Evolutionary conservation across 2,888 invertebrate species (phyloP), one percentile per base, ranked within the genome.

Genomic region (Eupeodes luniger): DNA sequence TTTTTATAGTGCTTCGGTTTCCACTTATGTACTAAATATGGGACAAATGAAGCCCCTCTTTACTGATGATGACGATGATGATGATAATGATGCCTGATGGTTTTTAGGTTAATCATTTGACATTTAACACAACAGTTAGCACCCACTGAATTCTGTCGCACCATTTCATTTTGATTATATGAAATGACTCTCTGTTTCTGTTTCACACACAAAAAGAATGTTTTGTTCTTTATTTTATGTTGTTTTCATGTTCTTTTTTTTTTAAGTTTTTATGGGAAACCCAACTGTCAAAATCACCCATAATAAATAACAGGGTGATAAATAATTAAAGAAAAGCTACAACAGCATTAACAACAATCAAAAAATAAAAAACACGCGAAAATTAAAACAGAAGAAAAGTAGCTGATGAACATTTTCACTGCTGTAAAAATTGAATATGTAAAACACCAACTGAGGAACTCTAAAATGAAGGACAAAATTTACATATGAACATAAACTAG

Each of bases 21-120:
- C 14, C 27, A 16, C 59, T 11, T 40, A n/a, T 1, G 19, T 16
- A 40, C 40, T n/a, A 72, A 80, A 55, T 40, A 40, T 55, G 27
- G 27, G 34, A 74, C 74, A 69, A 69, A 72, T 27, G 72, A 78
- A 67, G 67, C 59, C 57, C 69, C 74, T 81, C 53, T 62, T 40
- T 40, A 57, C 49, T 36, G 51, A 27, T 27, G 27, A 27, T 27
- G 27, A 27, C 27, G 27, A 27, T 27, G 27, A 27, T 27, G 27
- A 27, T 27, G 27, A 27, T 27, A 27, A 27, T 27, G 27, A 11
- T 36, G 49, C 51, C 51, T 55, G 55, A 36, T 55, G 49, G 40
- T 78, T 79, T 82, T 82, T 80, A 74, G 82, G 78, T 86, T 86
- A 86, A 82, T 86, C 82, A 82, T 86, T 70, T 82, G 86, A 86